A percentile compares a stretch with the other conserved stretches of the same genome.
These are phyloP conservation scores for Thymelicus acteon DNA, from an alignment of 2,888 invertebrate genomes.

Conservation along the genomic window DNA sequence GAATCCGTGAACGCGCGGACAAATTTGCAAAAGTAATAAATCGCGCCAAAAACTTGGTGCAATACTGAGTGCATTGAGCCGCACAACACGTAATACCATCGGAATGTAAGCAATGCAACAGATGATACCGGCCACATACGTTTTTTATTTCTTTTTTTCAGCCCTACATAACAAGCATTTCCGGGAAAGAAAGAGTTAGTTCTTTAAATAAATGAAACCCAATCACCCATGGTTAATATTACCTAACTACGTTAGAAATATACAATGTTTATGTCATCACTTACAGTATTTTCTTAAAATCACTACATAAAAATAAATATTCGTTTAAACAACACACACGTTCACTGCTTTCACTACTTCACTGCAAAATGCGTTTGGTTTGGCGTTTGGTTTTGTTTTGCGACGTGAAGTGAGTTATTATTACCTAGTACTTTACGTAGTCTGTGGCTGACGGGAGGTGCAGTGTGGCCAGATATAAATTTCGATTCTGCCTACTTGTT, in stretches of 20 bases:
- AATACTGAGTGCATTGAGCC: constrained; percentile 44
- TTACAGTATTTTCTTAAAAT: constrained; percentile 66
- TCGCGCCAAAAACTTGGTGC: constrained; percentile 60
- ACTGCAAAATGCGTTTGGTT: constrained; percentile 66
- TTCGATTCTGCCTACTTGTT: neutral
- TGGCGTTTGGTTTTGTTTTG: constrained; percentile 1
- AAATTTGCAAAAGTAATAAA: constrained; percentile 45
- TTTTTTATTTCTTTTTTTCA: constrained; percentile 70
- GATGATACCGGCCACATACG: constrained; percentile 71
- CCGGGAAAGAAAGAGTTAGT: constrained; percentile 58
- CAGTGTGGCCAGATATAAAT: neutral
- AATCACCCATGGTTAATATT: constrained; percentile 35
- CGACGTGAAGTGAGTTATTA: neutral
- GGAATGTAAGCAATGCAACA: constrained; percentile 71
- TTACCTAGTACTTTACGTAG: neutral
- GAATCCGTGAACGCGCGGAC: constrained; percentile 55
- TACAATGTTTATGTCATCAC: constrained; percentile 69
- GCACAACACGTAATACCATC: constrained; percentile 69
- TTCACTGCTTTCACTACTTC: constrained; percentile 73
- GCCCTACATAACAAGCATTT: constrained; percentile 64
- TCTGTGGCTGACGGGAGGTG: neutral
- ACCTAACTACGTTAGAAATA: constrained; percentile 45
- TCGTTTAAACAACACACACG: constrained; percentile 72
- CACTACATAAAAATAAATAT: constrained; percentile 76
- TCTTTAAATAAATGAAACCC: constrained; percentile 37